Evolutionary conservation across 2,797 vertebrate species (phyloP).

Genomic region (Microctenopoma lineatum): DNA sequence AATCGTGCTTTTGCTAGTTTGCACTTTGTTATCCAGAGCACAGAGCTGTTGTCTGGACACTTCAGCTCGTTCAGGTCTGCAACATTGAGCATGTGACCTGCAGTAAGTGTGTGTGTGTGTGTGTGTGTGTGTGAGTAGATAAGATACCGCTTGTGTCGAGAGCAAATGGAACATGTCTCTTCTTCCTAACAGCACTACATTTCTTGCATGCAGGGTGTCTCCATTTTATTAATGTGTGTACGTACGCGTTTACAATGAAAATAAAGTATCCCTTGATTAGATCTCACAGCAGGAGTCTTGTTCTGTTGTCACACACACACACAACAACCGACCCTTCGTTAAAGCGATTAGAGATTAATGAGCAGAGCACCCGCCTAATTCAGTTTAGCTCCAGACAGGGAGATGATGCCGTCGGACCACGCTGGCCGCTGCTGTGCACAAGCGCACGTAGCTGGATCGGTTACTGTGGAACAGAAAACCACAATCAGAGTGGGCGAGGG

Average conservation of each 20-base stretch:
- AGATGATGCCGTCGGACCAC: constrained; percentile 40
- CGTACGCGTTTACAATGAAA: neutral
- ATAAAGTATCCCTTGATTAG: neutral
- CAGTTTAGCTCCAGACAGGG: constrained; percentile 52
- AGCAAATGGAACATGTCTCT: constrained; percentile 30
- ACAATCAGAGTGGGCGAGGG: constrained; percentile 3
- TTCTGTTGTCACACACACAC: constrained; percentile 7
- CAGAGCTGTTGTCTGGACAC: constrained; percentile 9
- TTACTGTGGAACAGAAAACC: constrained; percentile 13
- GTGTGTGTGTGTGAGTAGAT: constrained; percentile 31
- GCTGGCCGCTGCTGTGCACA: constrained; percentile 10
- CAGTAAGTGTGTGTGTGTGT: constrained; percentile 18
- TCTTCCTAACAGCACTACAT: neutral
- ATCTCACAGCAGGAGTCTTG: constrained; percentile 10
- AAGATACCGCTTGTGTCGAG: constrained; percentile 26
- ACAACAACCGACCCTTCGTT: constrained; percentile 55
- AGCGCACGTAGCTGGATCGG: neutral
- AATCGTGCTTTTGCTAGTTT: constrained; percentile 34
- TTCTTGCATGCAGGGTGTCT: neutral
- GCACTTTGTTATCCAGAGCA: constrained; percentile 38
- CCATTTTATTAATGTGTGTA: neutral
- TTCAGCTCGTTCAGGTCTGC: neutral
- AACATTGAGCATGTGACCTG: constrained; percentile 44
- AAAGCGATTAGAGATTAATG: constrained; percentile 76
- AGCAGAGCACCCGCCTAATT: constrained; percentile 68